phyloP scores from a whole-genome alignment of 1,140 invertebrate species.

The Amyelois transitella region DNA sequence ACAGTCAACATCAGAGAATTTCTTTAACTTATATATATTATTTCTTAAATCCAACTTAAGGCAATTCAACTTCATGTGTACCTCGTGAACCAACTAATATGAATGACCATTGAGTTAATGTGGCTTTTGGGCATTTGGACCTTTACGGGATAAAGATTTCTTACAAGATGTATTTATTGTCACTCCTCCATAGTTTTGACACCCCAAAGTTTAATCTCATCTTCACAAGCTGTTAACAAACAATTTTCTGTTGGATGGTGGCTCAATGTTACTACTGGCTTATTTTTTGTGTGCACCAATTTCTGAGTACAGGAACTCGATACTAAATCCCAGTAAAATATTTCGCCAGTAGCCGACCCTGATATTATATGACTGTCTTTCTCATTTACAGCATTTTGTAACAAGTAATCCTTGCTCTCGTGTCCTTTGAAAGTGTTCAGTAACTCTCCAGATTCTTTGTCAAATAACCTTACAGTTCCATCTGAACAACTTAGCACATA shows the following conservation, averaged over 20 bases:
- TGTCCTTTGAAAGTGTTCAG: constrained; percentile 85
- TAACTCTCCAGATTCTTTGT: constrained; percentile 79
- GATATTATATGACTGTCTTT: constrained; percentile 90
- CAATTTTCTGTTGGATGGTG: constrained; percentile 82
- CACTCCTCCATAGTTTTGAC: constrained; percentile 15
- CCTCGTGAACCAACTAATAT: no score
- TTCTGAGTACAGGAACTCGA: constrained; percentile 79
- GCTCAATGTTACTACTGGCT: constrained; percentile 80
- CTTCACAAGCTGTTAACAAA: constrained; percentile 79
- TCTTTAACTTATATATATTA: no score
- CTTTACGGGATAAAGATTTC: no score
- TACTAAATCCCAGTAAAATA: constrained; percentile 93
- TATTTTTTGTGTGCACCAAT: constrained; percentile 54
- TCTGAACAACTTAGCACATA: constrained; percentile 89
- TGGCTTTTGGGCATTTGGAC: no score
- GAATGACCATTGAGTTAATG: no score
- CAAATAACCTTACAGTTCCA: constrained; percentile 87
- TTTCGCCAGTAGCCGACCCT: constrained; percentile 89
- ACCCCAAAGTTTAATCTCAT: constrained; percentile 80
- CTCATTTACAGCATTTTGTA: constrained; percentile 89
- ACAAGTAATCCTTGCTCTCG: constrained; percentile 83
- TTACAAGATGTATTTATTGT: no score
- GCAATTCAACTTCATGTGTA: no score
- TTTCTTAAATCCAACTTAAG: no score
- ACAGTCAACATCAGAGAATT: no score